A percentile compares a stretch with the other conserved stretches of the same genome.
Conservation (phyloP, 2,797 vertebrate genomes). For the Myripristis jacobus region DNA sequence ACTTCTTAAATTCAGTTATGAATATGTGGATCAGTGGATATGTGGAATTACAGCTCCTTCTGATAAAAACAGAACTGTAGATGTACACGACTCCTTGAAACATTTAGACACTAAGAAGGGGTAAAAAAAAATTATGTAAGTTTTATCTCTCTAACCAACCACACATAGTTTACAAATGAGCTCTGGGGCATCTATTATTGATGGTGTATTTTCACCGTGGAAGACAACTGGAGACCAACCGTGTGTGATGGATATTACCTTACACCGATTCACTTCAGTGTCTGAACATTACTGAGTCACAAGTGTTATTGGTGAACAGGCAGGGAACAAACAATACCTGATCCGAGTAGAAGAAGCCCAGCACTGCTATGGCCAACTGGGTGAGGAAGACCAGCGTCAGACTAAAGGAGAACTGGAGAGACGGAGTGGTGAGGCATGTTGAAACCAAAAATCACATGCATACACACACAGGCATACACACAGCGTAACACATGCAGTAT, state of each 20-base stretch:
- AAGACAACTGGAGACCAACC: conserved; percentile 17
- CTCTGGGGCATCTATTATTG: conserved; percentile 5
- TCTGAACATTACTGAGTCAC: background rate
- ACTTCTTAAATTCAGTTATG: too few species aligned
- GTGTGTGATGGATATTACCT: background rate
- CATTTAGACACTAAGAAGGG: background rate
- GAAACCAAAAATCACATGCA: background rate
- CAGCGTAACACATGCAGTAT: background rate
- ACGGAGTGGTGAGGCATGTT: conserved; percentile 1
- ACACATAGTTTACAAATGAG: conserved; percentile 30
- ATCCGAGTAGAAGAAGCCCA: conserved; percentile 85
- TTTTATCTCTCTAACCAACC: conserved; percentile 14
- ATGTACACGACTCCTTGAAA: background rate
- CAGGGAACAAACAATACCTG: conserved; percentile 72
- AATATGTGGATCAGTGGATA: too few species aligned
- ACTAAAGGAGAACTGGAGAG: conserved; percentile 82
- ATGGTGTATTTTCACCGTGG: conserved; percentile 4
- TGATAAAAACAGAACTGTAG: too few species aligned
- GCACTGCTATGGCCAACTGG: conserved; percentile 81
- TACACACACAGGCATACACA: background rate
- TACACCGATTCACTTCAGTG: background rate
- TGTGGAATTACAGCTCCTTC: too few species aligned
- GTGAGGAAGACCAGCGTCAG: conserved; percentile 84
- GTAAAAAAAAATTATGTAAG: background rate
- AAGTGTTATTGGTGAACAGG: background rate